Conservation (phyloP, 2,113 vertebrate species). For the Pavo muticus region DNA sequence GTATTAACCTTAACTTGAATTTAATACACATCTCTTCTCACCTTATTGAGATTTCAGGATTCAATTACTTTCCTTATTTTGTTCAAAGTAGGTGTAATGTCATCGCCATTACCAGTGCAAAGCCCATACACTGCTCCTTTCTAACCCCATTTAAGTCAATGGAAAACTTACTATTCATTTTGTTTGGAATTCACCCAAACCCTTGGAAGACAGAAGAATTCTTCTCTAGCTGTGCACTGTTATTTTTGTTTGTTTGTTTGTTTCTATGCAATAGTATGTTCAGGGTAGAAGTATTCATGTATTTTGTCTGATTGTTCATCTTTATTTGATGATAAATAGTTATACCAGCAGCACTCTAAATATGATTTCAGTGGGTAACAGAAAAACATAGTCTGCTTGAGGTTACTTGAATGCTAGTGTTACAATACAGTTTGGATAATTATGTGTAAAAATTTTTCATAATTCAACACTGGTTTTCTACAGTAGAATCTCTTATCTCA, state of each 20-base stretch:
- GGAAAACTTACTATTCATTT: background rate
- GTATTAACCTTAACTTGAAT: background rate
- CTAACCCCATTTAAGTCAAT: background rate
- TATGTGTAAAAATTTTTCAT: conserved; percentile 23
- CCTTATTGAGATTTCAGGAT: background rate
- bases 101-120: background rate
- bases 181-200: background rate
- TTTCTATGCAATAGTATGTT: background rate
- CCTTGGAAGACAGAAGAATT: background rate
- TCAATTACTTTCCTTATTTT: background rate
- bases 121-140: background rate
- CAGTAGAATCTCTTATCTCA: conserved; percentile 1
- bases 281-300: background rate
- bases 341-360: conserved; percentile 26
- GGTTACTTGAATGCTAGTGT: conserved; percentile 28
- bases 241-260: background rate
- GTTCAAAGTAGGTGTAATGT: background rate
- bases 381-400: background rate
- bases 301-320: background rate
- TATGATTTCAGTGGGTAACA: conserved; percentile 15
- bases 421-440: conserved; percentile 34
- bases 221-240: background rate
- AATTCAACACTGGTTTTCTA: background rate
- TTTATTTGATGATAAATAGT: conserved; percentile 28
- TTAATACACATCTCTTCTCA: background rate